Evolutionary conservation across 2,797 vertebrate species (phyloP).

Genomic region (Muscicapa comitata): DNA sequence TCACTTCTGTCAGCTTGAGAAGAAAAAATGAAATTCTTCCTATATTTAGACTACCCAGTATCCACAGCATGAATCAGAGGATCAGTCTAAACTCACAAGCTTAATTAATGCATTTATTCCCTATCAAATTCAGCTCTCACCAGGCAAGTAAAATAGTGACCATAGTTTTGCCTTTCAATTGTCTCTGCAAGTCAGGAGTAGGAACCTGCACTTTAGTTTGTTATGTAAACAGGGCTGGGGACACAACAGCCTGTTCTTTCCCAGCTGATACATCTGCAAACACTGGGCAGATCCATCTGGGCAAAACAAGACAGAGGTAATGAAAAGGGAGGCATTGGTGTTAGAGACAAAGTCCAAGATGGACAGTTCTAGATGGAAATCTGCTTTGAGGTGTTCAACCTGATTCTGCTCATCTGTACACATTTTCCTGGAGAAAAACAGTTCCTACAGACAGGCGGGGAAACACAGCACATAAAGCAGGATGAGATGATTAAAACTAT

Average conservation of each 20-base stretch:
- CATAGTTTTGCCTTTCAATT: not conserved
- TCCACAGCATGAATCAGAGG: not conserved
- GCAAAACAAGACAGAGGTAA: not conserved
- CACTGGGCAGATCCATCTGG: not conserved
- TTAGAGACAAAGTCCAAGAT: not conserved
- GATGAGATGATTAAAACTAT: not conserved
- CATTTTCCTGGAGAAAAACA: not conserved
- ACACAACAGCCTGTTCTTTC: not conserved
- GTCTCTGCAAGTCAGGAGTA: not conserved
- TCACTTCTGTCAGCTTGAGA: not conserved
- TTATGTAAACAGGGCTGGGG: not conserved
- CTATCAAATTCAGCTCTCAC: not conserved
- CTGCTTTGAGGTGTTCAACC: not conserved
- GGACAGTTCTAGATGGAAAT: not conserved
- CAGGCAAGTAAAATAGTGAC: not conserved
- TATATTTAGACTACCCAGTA: not conserved
- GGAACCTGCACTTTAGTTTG: not conserved
- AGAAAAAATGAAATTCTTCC: not conserved
- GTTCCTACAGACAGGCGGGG: not conserved
- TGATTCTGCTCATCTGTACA: not conserved
- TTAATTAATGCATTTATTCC: not conserved
- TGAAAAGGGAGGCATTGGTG: not conserved
- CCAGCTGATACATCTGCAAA: not conserved
- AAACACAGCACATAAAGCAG: accelerated
- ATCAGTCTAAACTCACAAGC: not conserved